Percentiles rank a stretch among this genome's conserved stretches.
Conservation (phyloP, 2,797 vertebrate species). For the Sorex maritimensis region DNA sequence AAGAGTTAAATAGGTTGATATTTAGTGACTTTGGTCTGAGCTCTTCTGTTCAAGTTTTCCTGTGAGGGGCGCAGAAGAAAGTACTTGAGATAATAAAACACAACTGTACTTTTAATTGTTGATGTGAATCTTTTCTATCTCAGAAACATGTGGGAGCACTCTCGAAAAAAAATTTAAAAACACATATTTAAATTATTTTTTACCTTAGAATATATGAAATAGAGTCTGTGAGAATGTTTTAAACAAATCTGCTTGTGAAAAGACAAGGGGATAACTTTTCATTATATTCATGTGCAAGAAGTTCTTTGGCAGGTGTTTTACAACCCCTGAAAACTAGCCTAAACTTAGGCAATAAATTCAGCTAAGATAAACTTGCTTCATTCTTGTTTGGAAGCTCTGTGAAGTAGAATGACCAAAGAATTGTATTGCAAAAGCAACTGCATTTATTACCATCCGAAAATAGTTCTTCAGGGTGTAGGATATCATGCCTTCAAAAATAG, state of each 20-base stretch:
- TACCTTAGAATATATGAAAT: not conserved
- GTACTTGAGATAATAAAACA: not conserved
- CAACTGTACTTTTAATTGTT: not conserved
- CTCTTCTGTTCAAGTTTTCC: not conserved
- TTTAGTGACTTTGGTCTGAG: not conserved
- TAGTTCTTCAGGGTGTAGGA: not conserved
- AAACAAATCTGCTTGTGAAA: not conserved
- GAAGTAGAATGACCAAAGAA: not conserved
- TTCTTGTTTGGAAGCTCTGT: not conserved
- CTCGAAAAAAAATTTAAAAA: slow-evolving; percentile 11
- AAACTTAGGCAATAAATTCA: not conserved
- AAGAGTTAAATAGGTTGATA: not conserved
- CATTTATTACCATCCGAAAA: not conserved
- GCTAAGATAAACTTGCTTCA: not conserved
- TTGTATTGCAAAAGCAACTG: not conserved
- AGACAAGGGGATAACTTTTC: not conserved
- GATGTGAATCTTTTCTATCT: not conserved
- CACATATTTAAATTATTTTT: not conserved
- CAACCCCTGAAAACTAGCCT: not conserved
- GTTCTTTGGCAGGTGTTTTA: not conserved
- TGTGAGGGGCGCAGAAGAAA: not conserved
- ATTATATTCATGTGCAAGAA: not conserved
- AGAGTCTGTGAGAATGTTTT: not conserved
- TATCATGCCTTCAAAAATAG: slow-evolving; percentile 47
- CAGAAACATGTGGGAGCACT: not conserved